Evolutionary conservation across 2,113 vertebrate genomes (phyloP).

Genomic region (Gavialis gangeticus): DNA sequence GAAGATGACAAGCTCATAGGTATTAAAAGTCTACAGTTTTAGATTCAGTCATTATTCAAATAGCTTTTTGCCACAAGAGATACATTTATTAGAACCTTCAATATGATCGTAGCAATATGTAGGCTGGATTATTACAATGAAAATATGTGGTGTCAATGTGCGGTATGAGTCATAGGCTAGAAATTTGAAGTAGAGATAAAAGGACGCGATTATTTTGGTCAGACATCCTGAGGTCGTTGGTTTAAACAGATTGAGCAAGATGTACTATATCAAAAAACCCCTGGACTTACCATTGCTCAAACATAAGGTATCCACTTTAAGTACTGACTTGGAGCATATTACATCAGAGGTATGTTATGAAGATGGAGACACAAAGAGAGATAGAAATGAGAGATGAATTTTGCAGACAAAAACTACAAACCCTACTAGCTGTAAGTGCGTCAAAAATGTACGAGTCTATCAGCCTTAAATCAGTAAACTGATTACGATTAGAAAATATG

Average conservation of each 20-base stretch:
- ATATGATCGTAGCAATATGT: background rate
- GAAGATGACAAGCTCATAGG: background rate
- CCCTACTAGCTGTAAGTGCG: background rate
- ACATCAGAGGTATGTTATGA: background rate
- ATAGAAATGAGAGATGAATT: background rate
- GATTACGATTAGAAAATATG: background rate
- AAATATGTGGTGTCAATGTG: background rate
- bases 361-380: background rate
- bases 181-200: background rate
- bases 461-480: background rate
- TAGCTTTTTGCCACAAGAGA: background rate
- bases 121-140: background rate
- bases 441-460: background rate
- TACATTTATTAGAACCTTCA: conserved; percentile 21
- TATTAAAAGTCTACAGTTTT: background rate
- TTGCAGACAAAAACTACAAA: background rate
- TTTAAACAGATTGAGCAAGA: conserved; percentile 35
- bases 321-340: background rate
- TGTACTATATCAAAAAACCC: background rate
- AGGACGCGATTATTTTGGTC: background rate
- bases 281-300: background rate
- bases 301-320: background rate
- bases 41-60: conserved; percentile 10
- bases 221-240: background rate
- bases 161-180: background rate